Evolutionary conservation across 1,140 invertebrate species (phyloP), one percentile per base, ranked within the genome.

Genomic region (Paraescarpia echinospica): DNA sequence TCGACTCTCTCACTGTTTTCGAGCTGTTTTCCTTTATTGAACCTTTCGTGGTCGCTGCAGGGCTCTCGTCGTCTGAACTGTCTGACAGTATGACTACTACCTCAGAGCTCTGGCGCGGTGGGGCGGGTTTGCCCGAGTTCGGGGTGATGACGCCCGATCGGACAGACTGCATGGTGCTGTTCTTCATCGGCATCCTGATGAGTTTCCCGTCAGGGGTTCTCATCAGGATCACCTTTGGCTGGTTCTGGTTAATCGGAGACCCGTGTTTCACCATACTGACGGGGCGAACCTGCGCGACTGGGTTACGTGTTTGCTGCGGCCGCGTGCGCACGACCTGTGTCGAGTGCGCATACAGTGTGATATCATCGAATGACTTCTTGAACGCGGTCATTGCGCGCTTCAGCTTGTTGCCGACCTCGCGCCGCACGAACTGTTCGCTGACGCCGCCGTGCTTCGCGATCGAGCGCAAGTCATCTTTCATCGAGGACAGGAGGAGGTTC

Each of bases 351-450:
- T 77, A 93, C 35, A 91, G 35, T 14, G 91, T 92, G 33, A 93
- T 91, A 90, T 93, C 93, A 31, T 89, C 34, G 34, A 93, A 92
- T 9, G 92, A 92, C 92, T 93, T 93, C 90, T 93, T 92, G 51
- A 90, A 93, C 12, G 93, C 93, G 31, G 90, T 35, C n/a, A 93
- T 88, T n/a, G 93, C 93, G 14, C 93, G 31, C 77, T 90, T 89
- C 77, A 93, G 91, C 59, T 93, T 93, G n/a, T 59, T 35, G 0
- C 92, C 89, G 14, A 92, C 92, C 35, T 92, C 92, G 5, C 48
- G 92, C 27, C 92, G 77, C 9, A 59, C 89, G 31, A 89, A 35
- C 34, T 77, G 33, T 33, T 91, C 27, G 35, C 41, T 48, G 35
- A 48, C 91, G n/a, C 59, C 90, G 6, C 90, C 92, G 33, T 33